A percentile compares a stretch with the other conserved stretches of the same genome.
These are phyloP conservation scores for Ophiothrix spiculata DNA, from an alignment of 35 echinoderm and acorn worm species.

Conservation along the genomic window DNA sequence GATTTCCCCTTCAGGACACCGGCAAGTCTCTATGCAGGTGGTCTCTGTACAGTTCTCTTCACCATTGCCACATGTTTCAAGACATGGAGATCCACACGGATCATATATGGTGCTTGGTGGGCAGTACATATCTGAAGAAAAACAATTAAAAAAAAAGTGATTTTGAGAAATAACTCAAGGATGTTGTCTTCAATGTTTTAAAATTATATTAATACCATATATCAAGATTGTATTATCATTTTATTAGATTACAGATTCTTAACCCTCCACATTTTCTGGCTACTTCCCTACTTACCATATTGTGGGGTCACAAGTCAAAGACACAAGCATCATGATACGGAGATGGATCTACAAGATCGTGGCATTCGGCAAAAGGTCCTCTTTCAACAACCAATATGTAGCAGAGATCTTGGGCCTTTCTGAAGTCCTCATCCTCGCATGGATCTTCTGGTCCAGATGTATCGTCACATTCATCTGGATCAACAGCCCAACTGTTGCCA, in stretches of 20 bases:
- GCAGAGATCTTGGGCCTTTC: conserved; percentile 50
- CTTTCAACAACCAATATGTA: conserved; percentile 33
- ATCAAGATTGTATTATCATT: no score
- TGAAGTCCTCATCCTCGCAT: neutral
- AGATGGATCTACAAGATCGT: conserved; percentile 47
- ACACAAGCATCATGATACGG: conserved; percentile 50
- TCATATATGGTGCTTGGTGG: conserved; percentile 41
- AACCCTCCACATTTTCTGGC: no score
- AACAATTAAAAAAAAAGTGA: no score
- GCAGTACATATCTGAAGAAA: conserved; percentile 45
- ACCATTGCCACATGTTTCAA: conserved; percentile 9
- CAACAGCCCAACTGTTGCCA: conserved; percentile 61
- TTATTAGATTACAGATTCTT: no score
- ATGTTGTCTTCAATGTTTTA: no score
- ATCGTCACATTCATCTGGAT: conserved; percentile 35
- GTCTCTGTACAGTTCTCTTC: no score
- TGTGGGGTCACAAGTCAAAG: conserved; percentile 65
- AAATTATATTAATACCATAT: no score
- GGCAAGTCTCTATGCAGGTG: conserved; percentile 73
- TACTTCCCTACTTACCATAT: neutral
- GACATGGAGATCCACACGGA: conserved; percentile 66
- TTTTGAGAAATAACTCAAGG: no score
- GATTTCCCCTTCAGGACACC: conserved; percentile 61
- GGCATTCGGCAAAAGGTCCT: conserved; percentile 56
- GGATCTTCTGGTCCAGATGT: neutral